Evolutionary conservation across 2,888 invertebrate genomes (phyloP).

Genomic region (Tipula lateralis): DNA sequence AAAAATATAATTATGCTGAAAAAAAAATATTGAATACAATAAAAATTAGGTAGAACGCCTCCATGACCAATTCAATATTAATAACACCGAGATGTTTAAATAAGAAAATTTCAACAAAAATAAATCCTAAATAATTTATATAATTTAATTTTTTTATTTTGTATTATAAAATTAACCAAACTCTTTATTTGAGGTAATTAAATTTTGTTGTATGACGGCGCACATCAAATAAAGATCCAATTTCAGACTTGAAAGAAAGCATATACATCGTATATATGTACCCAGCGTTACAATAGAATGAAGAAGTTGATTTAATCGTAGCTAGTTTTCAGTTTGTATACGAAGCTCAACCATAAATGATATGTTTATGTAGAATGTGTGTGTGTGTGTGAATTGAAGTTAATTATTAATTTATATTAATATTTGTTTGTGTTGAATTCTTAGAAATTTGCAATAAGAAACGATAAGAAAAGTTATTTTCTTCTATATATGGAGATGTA

Average conservation of each 20-base stretch:
- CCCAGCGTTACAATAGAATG: neutral
- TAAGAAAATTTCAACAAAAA: neutral
- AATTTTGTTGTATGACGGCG: neutral
- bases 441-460: neutral
- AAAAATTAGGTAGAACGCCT: neutral
- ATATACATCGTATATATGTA: neutral
- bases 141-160: neutral
- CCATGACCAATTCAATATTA: constrained; percentile 19
- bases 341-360: neutral
- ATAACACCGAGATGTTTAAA: neutral
- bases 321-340: neutral
- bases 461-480: neutral
- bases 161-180: neutral
- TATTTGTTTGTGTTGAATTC: neutral
- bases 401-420: neutral
- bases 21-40: neutral
- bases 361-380: neutral
- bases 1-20: neutral
- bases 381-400: neutral
- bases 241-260: neutral
- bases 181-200: neutral
- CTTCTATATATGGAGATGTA: neutral
- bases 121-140: neutral
- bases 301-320: neutral
- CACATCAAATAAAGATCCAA: neutral